Conservation (phyloP, 2,888 invertebrate species). For the Drosophila lacicola region DNA sequence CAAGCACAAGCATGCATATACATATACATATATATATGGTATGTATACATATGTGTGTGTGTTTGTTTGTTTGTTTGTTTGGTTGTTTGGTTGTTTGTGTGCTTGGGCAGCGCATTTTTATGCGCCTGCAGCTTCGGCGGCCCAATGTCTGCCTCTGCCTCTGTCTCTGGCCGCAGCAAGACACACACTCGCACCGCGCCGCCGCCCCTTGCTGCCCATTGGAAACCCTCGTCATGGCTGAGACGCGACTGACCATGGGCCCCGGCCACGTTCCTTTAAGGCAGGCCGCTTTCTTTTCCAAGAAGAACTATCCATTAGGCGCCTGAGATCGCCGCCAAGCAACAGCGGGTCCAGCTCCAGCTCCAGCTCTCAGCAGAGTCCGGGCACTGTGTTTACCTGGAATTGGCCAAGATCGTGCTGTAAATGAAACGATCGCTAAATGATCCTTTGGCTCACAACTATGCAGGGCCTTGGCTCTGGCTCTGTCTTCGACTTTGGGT, state of each 20-base stretch:
- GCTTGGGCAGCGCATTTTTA: slow-evolving; percentile 63
- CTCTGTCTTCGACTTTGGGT: slow-evolving; percentile 11
- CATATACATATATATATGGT: slow-evolving; percentile 2
- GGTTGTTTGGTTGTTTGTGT: slow-evolving; percentile 1
- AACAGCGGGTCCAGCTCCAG: slow-evolving; percentile 23
- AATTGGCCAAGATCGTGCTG: slow-evolving; percentile 69
- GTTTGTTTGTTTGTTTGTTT: slow-evolving; percentile 12
- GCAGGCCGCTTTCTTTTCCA: slow-evolving; percentile 78
- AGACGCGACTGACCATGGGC: slow-evolving; percentile 45
- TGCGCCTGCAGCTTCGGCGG: slow-evolving; percentile 76
- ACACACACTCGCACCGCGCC: not conserved
- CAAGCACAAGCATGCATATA: slow-evolving; percentile 14
- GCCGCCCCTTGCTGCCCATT: not conserved
- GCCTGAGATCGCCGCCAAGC: slow-evolving; percentile 72
- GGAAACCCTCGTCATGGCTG: slow-evolving; percentile 29
- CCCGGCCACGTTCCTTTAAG: slow-evolving; percentile 74
- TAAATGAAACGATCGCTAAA: slow-evolving; percentile 67
- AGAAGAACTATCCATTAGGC: slow-evolving; percentile 80
- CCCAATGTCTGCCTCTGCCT: slow-evolving; percentile 75
- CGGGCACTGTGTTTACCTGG: slow-evolving; percentile 61
- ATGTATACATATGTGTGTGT: slow-evolving; percentile 5
- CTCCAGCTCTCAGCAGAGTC: slow-evolving; percentile 18
- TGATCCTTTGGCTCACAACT: slow-evolving; percentile 52
- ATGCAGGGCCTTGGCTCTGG: slow-evolving; percentile 7
- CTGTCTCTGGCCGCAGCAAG: slow-evolving; percentile 28